Percentiles rank a stretch among this genome's conserved stretches.
Evolutionary conservation across 2,888 invertebrate species (phyloP).

Genomic region (Rosalia funebris): DNA sequence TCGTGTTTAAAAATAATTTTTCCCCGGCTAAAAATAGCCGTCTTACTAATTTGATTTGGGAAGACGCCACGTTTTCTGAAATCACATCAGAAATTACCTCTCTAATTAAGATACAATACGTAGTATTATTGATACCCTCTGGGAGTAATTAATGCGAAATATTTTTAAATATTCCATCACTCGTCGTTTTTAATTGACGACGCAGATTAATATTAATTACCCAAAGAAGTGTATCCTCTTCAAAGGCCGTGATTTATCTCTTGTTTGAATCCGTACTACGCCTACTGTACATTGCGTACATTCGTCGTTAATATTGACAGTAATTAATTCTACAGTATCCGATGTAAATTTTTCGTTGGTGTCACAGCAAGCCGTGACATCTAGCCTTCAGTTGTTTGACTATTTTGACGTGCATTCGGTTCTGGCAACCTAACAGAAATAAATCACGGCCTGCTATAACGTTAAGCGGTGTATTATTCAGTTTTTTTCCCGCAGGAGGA

Average conservation of each 20-base stretch:
- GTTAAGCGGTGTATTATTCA: no score
- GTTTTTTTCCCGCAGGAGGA: slow-evolving; percentile 87
- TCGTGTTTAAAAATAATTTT: slow-evolving; percentile 2
- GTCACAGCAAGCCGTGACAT: no score
- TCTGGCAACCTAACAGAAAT: no score
- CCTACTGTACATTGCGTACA: no score
- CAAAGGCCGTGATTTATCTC: slow-evolving; percentile 19
- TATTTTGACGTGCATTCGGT: no score
- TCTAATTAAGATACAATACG: neutral
- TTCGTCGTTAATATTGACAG: no score
- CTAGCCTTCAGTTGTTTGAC: no score
- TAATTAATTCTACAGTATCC: no score
- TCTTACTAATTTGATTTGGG: neutral
- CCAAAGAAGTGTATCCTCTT: neutral
- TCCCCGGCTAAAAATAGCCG: neutral
- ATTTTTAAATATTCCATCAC: neutral
- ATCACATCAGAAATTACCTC: neutral
- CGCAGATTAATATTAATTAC: neutral
- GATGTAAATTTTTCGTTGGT: no score
- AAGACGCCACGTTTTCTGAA: neutral
- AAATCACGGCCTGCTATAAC: no score
- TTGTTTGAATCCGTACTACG: no score
- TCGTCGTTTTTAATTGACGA: neutral
- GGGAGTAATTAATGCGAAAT: no score
- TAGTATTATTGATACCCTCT: neutral